Percentiles rank a stretch among this genome's conserved stretches.
phyloP scores from a whole-genome alignment of 1,140 invertebrate genomes.

The Drosophila aff. region DNA sequence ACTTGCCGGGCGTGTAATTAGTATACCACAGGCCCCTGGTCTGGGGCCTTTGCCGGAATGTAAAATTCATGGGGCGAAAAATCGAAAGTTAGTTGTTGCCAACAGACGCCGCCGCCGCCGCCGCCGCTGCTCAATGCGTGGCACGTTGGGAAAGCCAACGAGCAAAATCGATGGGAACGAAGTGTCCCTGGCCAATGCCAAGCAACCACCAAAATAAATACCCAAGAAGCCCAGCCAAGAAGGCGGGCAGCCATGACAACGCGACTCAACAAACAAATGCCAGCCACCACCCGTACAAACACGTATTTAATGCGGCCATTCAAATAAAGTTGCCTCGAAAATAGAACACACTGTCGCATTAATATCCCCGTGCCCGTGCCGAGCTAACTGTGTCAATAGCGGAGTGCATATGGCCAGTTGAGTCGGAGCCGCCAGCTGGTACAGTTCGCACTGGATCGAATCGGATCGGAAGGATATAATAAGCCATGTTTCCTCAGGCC shows the following conservation, averaged over 20 bases:
- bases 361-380: slow-evolving; percentile 33
- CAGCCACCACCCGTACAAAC: slow-evolving; percentile 23
- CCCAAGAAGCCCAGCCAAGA: slow-evolving; percentile 51
- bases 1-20: slow-evolving; percentile 69
- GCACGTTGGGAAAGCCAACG: slow-evolving; percentile 49
- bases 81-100: slow-evolving; percentile 67
- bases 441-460: slow-evolving; percentile 16
- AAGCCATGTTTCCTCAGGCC: slow-evolving; percentile 76
- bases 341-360: slow-evolving; percentile 71
- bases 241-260: slow-evolving; percentile 64
- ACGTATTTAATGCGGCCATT: slow-evolving; percentile 55
- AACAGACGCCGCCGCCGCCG: neutral
- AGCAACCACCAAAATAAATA: slow-evolving; percentile 71
- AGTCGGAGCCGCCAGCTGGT: slow-evolving; percentile 35
- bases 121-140: slow-evolving; percentile 46
- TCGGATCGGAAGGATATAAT: neutral
- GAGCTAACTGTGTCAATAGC: slow-evolving; percentile 69
- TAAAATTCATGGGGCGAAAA: slow-evolving; percentile 71
- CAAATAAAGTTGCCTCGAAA: slow-evolving; percentile 71
- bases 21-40: slow-evolving; percentile 26
- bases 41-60: slow-evolving; percentile 25
- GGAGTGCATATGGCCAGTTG: slow-evolving; percentile 54
- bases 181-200: slow-evolving; percentile 69
- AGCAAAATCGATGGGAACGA: slow-evolving; percentile 66
- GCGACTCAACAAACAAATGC: slow-evolving; percentile 70